These are phyloP conservation scores for Andrena minutula DNA, from an alignment of 2,888 invertebrate species.

Conservation along the genomic window DNA sequence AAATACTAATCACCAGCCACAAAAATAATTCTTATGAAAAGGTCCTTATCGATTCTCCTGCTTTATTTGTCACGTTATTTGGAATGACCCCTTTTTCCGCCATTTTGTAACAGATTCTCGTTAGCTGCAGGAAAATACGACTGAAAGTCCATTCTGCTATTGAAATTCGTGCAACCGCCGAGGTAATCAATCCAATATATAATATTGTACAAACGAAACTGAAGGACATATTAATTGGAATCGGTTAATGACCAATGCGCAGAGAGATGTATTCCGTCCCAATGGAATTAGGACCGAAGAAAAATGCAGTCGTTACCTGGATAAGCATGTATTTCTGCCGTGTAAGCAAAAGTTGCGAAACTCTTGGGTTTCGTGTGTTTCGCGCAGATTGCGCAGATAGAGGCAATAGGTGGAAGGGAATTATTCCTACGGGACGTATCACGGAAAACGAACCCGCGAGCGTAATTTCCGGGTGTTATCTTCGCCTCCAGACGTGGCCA, in stretches of 20 bases:
- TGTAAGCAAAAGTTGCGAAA: conserved; percentile 14
- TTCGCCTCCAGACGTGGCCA: conserved; percentile 18
- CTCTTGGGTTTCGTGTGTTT: conserved; percentile 7
- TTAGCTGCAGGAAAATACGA: too few relatives aligned
- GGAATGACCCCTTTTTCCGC: too few relatives aligned
- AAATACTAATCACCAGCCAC: too few relatives aligned
- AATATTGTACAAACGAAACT: too few relatives aligned
- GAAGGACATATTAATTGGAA: too few relatives aligned
- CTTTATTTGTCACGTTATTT: too few relatives aligned
- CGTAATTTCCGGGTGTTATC: conserved; percentile 54
- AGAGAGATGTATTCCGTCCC: background rate
- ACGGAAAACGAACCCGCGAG: conserved; percentile 44
- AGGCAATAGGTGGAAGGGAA: conserved; percentile 30
- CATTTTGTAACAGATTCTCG: too few relatives aligned
- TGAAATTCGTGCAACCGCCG: too few relatives aligned
- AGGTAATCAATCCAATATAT: too few relatives aligned
- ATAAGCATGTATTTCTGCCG: conserved; percentile 19
- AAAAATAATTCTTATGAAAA: too few relatives aligned
- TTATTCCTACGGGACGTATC: conserved; percentile 48
- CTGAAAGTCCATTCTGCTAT: too few relatives aligned
- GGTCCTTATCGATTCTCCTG: too few relatives aligned
- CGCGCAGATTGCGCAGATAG: conserved; percentile 32
- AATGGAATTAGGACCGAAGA: background rate
- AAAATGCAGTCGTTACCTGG: background rate
- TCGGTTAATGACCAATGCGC: background rate